Conservation (phyloP, 2,888 invertebrate species). For the Volucella bombylans region DNA sequence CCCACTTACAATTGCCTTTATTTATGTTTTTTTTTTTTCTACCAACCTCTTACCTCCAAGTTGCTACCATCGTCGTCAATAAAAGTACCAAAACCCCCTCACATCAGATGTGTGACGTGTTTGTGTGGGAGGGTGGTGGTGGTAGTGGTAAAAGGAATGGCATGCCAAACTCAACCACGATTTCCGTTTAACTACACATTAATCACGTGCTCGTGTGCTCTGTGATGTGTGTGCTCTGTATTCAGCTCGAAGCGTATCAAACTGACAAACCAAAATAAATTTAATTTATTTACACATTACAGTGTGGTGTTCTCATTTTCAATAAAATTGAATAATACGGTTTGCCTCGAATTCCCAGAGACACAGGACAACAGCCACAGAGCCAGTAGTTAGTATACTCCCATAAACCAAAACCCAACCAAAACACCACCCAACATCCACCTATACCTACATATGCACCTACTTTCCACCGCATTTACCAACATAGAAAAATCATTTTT, state of each 20-base stretch:
- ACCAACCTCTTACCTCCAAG: conserved; percentile 2
- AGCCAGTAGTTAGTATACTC: conserved; percentile 23
- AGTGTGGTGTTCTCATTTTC: conserved; percentile 73
- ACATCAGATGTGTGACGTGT: background rate
- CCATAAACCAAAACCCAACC: conserved; percentile 32
- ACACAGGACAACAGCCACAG: conserved; percentile 37
- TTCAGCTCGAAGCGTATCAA: conserved; percentile 56
- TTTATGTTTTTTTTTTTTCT: background rate
- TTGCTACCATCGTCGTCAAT: conserved; percentile 20
- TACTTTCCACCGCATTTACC: background rate
- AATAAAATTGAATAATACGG: conserved; percentile 73
- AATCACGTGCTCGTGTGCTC: conserved; percentile 71
- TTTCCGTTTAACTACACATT: conserved; percentile 74
- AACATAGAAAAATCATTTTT: background rate
- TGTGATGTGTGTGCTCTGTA: background rate
- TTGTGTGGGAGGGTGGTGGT: too few relatives aligned
- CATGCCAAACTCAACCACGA: conserved; percentile 39
- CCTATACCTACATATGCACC: too few relatives aligned
- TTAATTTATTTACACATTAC: conserved; percentile 74
- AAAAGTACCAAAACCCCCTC: background rate
- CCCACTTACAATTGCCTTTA: too few relatives aligned
- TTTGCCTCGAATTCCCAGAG: conserved; percentile 59
- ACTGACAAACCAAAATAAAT: conserved; percentile 74
- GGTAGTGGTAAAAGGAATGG: too few relatives aligned
- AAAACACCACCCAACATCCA: conserved; percentile 17